Base-by-base conservation (phyloP, 2,797 vertebrate genomes). In the Oreochromis mossambicus region DNA sequence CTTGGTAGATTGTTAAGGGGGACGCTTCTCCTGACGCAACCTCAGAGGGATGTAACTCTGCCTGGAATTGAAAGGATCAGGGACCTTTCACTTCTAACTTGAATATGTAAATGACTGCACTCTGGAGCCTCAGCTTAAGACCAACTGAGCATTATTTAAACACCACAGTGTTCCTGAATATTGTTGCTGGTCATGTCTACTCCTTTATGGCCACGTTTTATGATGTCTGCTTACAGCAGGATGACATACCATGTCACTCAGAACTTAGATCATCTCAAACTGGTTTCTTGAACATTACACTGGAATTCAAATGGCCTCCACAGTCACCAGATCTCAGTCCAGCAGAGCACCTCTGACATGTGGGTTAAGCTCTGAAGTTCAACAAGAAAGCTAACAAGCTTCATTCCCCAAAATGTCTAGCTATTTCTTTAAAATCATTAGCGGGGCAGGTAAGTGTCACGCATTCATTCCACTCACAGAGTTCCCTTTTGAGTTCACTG, bases 401-500 rank as follows among this genome's bases (percentile, higher is more conserved):
- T 48, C 68, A 73, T 29, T 29, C 41, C 15, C 36, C 24, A 46
- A 41, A 36, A 41, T 14, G 8, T 52, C 4, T 26, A 80, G 15
- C 6, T 8, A 26, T 3, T 83, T 38, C 51, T 51, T 52, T 8
- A 4, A 52, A 76, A 26, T 75, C 14, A 46, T 78, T 24, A 24
- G 9, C 2, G 2, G 29, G 21, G 8, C 15, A 48, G 41, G 32
- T 8, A 55, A 68, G 38, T 8, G 54, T 76, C 48, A 43, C 12
- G 1, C 6, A 24, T 50, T 14, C 6, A 8, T 78, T 81, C 21
- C 56, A 95, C 95, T 94, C 87, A 96, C 96, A 91, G 82, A 96
- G 93, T 84, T 96, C 94, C 87, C 93, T 92, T 90, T 96, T 96
- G 43, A 96, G 94, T 32, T 95, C 95, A 32, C 91, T 93, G 55